phyloP scores from a whole-genome alignment of 2,888 invertebrate species.

The Lithophane leautieri region DNA sequence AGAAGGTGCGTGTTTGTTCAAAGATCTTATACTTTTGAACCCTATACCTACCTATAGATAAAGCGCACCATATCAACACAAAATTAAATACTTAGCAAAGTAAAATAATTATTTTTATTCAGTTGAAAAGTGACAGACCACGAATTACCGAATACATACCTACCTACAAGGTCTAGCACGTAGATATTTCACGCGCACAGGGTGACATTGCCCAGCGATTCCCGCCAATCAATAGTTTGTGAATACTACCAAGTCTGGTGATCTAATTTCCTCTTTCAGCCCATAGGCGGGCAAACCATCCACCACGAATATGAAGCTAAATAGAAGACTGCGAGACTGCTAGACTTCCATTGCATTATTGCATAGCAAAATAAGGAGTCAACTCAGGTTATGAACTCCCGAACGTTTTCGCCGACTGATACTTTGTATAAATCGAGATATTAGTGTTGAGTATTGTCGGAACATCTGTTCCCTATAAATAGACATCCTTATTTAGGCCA shows the following conservation, averaged over 20 bases:
- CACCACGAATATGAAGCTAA: neutral
- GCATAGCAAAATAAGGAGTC: neutral
- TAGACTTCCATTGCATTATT: neutral
- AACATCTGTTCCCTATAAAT: slow-evolving; percentile 20
- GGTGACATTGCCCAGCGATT: slow-evolving; percentile 16
- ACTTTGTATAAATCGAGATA: slow-evolving; percentile 9
- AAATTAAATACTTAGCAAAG: neutral
- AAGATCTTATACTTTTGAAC: neutral
- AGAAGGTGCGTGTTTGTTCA: neutral
- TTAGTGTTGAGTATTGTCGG: slow-evolving; percentile 1
- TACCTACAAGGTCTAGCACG: slow-evolving; percentile 3
- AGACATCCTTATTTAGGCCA: slow-evolving; percentile 11
- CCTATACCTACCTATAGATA: neutral
- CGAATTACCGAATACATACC: neutral
- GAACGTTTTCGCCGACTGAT: neutral
- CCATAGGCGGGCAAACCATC: neutral
- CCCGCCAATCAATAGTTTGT: slow-evolving; percentile 25
- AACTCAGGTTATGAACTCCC: neutral
- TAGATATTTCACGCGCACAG: slow-evolving; percentile 23
- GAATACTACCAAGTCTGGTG: slow-evolving; percentile 29
- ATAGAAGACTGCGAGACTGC: neutral
- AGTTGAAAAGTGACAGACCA: neutral
- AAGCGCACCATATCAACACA: neutral
- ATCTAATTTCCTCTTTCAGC: slow-evolving; percentile 15
- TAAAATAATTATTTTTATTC: neutral